Evolutionary conservation across 2,888 invertebrate genomes (phyloP).

Genomic region (Drosophila hamatofila): DNA sequence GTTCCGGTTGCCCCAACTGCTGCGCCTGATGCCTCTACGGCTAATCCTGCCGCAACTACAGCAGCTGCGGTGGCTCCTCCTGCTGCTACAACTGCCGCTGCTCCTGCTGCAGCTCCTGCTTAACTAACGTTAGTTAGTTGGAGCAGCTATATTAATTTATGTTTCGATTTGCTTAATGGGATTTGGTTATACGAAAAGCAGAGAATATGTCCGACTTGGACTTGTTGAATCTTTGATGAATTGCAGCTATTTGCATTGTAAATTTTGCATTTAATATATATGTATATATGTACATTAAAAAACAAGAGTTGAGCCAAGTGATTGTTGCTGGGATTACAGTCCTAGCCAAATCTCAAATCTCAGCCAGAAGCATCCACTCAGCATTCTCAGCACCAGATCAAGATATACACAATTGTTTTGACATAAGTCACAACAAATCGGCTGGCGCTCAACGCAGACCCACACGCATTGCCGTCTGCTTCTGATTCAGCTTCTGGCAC

Average conservation of each 20-base stretch:
- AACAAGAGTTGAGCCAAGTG: not conserved
- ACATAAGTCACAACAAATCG: constrained; percentile 80
- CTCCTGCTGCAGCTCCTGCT: constrained; percentile 1
- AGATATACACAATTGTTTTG: constrained; percentile 64
- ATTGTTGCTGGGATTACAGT: not conserved
- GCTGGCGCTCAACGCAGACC: constrained; percentile 71
- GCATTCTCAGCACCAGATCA: constrained; percentile 21
- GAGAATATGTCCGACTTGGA: not conserved
- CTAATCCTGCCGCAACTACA: not conserved
- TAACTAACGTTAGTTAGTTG: not conserved
- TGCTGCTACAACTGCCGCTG: not conserved
- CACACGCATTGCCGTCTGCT: constrained; percentile 67
- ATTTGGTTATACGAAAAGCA: constrained; percentile 55
- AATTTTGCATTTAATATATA: not conserved
- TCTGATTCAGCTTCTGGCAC: not conserved
- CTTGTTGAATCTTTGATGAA: not conserved
- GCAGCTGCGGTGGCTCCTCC: not conserved
- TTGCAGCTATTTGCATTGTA: not conserved
- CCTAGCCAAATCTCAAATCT: constrained; percentile 15
- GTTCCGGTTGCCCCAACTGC: constrained; percentile 6
- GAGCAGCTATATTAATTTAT: not conserved
- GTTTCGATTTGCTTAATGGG: constrained; percentile 15
- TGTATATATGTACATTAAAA: not conserved
- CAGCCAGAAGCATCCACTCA: constrained; percentile 1
- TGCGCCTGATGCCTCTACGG: not conserved